These are phyloP conservation scores for Melieria omissa DNA, from an alignment of 2,888 invertebrate genomes.

Conservation along the genomic window DNA sequence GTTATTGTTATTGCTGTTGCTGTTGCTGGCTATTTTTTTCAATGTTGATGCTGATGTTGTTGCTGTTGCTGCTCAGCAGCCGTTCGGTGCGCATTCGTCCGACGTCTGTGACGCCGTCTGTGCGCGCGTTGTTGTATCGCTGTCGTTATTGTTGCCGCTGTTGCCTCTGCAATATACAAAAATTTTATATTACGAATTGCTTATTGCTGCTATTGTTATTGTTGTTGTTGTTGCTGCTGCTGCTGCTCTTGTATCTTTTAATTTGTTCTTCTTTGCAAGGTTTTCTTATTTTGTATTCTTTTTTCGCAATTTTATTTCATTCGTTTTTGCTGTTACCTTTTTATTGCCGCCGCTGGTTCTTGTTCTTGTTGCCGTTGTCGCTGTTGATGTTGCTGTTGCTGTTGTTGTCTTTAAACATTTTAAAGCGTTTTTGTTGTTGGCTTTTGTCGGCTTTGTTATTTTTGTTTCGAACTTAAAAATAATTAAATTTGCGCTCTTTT, in stretches of 20 bases:
- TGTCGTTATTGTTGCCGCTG: constrained; percentile 15
- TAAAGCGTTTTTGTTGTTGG: constrained; percentile 22
- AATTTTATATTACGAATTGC: too few relatives aligned
- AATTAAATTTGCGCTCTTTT: constrained; percentile 42
- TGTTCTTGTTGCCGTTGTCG: constrained; percentile 26
- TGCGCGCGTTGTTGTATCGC: constrained; percentile 9
- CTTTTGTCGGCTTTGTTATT: constrained; percentile 24
- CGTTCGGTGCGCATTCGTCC: not conserved
- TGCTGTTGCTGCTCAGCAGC: not conserved
- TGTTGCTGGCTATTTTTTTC: constrained; percentile 2
- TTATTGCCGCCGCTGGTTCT: constrained; percentile 29
- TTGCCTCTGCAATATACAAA: constrained; percentile 32
- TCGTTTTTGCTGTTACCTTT: constrained; percentile 24
- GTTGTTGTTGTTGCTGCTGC: not conserved
- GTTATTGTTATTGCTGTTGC: not conserved
- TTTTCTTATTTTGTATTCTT: constrained; percentile 13
- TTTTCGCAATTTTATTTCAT: not conserved
- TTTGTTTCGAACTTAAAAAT: constrained; percentile 36
- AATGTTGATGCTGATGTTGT: constrained; percentile 4
- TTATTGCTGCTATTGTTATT: too few relatives aligned
- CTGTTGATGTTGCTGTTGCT: constrained; percentile 24
- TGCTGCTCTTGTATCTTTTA: constrained; percentile 10
- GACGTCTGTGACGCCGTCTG: not conserved
- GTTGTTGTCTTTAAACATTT: constrained; percentile 10
- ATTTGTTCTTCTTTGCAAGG: constrained; percentile 28